Evolutionary conservation across 2,888 invertebrate genomes (phyloP), one percentile per base, ranked within the genome.

Genomic region (Lasioglossum morio): DNA sequence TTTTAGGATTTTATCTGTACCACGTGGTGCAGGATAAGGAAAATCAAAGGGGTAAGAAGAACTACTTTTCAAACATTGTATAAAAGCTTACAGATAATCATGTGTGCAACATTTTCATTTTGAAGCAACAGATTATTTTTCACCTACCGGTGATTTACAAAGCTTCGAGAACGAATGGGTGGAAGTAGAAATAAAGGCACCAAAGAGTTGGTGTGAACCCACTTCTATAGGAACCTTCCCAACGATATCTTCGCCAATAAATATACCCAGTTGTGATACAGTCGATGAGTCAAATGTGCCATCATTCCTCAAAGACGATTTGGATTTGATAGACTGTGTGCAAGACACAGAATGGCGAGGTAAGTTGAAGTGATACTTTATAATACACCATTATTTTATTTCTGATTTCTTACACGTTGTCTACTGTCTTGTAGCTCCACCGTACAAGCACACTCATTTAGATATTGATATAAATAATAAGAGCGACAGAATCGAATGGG

Each of bases 401-500:
- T 72, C 8, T 16, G 10, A 12, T 73, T 66, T 75, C 34, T 34
- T 77, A 8, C 4, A 27, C 46, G 37, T 4, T 34, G 19, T 60
- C 5, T 46, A 30, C 53, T 48, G 40, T 37, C 85, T 90, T 92
- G 78, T 92, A 96, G 96, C 95, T 87, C 96, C 96, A 0, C 94
- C 97, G 69, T 98, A 98, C 95, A 98, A 98, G 93, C 97, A 97
- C 93, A 98, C 98, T 10, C 98, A 98, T 94, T 95, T 99, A 89
- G 98, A 99, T 94, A 98, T 98, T 69, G 98, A 98, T 93, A 96
- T 97, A 23, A 97, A 96, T 91, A 97, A 97, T 93, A 98, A 98
- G 94, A 98, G 98, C 94, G 98, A 98, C 94, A 96, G 99, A 72
- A 97, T 98, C 84, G 99, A 99, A 95, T 99, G 99, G 99, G 99